Percentiles rank a stretch among this genome's conserved stretches.
These are phyloP conservation scores for Myopa tessellatipennis DNA, from an alignment of 2,888 invertebrate species.

Conservation along the genomic window DNA sequence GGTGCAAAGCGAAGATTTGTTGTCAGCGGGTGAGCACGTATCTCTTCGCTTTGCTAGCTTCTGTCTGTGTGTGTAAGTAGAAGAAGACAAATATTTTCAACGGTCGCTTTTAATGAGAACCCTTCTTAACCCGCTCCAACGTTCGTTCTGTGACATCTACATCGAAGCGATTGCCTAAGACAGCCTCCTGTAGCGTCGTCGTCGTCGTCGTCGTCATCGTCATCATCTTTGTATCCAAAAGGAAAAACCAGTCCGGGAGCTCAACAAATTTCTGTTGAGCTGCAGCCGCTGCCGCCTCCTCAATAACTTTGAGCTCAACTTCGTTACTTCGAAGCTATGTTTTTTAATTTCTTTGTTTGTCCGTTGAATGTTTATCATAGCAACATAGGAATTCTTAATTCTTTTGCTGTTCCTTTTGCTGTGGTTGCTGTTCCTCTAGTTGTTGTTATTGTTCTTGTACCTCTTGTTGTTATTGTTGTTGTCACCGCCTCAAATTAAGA, in stretches of 20 bases:
- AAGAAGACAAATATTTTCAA: slow-evolving; percentile 33
- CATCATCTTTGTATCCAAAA: not conserved
- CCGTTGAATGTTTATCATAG: slow-evolving; percentile 29
- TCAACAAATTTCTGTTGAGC: slow-evolving; percentile 21
- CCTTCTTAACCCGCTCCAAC: not conserved
- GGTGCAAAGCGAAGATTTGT: slow-evolving; percentile 2
- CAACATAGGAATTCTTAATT: slow-evolving; percentile 6
- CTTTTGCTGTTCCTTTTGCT: not conserved
- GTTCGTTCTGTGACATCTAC: not conserved
- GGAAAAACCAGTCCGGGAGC: slow-evolving; percentile 26
- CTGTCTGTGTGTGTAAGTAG: slow-evolving; percentile 8
- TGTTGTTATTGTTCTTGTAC: too few relatives aligned
- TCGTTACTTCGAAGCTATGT: not conserved
- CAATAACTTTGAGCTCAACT: slow-evolving; percentile 2
- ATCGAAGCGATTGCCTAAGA: not conserved
- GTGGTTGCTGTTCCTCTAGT: not conserved
- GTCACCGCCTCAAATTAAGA: slow-evolving; percentile 24
- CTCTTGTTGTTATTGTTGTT: not conserved
- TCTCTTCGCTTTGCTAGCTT: not conserved
- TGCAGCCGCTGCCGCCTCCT: not conserved
- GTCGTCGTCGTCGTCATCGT: not conserved
- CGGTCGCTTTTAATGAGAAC: slow-evolving; percentile 29
- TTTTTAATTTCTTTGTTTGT: slow-evolving; percentile 13
- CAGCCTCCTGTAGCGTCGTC: not conserved
- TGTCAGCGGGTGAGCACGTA: slow-evolving; percentile 28